A percentile compares a stretch with the other conserved stretches of the same genome.
These are phyloP conservation scores for Lasioglossum marginatum DNA, from an alignment of 2,888 invertebrate genomes.

Conservation along the genomic window DNA sequence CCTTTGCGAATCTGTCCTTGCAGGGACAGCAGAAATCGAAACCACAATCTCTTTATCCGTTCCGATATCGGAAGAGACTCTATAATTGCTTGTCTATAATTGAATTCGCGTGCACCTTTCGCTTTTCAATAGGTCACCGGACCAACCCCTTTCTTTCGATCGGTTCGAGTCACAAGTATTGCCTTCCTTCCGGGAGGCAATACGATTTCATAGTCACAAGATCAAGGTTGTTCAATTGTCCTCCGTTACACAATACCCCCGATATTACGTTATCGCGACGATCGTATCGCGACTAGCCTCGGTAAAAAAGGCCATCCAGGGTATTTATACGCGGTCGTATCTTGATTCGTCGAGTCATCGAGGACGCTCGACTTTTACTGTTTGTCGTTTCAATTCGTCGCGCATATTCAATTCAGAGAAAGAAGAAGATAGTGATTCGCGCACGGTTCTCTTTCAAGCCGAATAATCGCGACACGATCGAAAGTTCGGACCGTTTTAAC, in stretches of 20 bases:
- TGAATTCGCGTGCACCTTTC: neutral
- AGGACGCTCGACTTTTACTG: neutral
- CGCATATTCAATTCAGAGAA: neutral
- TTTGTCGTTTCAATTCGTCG: neutral
- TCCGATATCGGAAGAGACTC: neutral
- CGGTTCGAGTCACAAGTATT: neutral
- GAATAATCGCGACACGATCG: neutral
- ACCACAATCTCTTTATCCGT: neutral
- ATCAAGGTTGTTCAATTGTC: neutral
- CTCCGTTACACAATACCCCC: conserved; percentile 17
- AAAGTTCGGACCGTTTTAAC: neutral
- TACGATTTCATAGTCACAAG: neutral
- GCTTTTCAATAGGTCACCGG: conserved; percentile 14
- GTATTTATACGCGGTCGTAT: neutral
- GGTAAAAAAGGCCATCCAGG: neutral
- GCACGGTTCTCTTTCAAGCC: neutral
- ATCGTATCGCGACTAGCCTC: neutral
- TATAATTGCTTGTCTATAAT: conserved; percentile 27
- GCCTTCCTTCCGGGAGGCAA: neutral
- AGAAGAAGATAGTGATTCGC: neutral
- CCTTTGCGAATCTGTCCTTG: neutral
- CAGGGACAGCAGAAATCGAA: neutral
- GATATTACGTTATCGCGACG: conserved; percentile 25
- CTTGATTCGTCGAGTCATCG: neutral
- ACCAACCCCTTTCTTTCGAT: neutral